Conservation (phyloP, 2,797 vertebrate genomes). For the Champsocephalus esox region DNA sequence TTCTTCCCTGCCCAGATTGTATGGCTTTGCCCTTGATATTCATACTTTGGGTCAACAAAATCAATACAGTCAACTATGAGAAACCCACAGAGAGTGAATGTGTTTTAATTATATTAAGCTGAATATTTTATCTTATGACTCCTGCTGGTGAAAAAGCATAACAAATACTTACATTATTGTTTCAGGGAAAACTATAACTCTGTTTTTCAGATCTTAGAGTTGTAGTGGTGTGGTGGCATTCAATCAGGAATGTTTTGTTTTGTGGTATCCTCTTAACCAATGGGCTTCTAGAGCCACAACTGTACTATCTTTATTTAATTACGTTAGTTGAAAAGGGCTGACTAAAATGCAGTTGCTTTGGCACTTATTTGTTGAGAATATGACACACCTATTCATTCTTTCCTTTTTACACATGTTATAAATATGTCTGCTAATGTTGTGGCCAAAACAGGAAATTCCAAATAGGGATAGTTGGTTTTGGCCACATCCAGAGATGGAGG, state of each 20-base stretch:
- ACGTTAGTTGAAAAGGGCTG: neutral
- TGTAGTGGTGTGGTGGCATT: neutral
- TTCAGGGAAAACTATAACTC: neutral
- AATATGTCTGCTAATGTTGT: neutral
- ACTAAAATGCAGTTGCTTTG: constrained; percentile 10
- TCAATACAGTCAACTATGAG: constrained; percentile 57
- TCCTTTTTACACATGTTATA: neutral
- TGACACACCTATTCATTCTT: neutral
- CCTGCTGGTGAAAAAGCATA: neutral
- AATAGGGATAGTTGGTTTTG: constrained; percentile 13
- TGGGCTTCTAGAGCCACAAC: neutral
- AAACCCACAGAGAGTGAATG: constrained; percentile 41
- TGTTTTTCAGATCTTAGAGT: neutral
- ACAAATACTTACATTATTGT: constrained; percentile 14
- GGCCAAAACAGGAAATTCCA: constrained; percentile 30
- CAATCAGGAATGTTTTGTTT: neutral
- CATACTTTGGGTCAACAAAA: constrained; percentile 71
- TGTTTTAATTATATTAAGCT: constrained; percentile 44
- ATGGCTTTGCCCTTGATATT: constrained; percentile 64
- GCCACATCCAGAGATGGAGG: constrained; percentile 27
- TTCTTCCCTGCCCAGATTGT: constrained; percentile 58
- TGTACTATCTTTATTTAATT: constrained; percentile 2
- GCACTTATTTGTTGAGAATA: constrained; percentile 1
- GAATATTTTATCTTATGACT: constrained; percentile 13
- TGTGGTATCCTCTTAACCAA: constrained; percentile 12